These are phyloP conservation scores for Lepas anatifera DNA, from an alignment of 2,888 invertebrate genomes.

Conservation along the genomic window DNA sequence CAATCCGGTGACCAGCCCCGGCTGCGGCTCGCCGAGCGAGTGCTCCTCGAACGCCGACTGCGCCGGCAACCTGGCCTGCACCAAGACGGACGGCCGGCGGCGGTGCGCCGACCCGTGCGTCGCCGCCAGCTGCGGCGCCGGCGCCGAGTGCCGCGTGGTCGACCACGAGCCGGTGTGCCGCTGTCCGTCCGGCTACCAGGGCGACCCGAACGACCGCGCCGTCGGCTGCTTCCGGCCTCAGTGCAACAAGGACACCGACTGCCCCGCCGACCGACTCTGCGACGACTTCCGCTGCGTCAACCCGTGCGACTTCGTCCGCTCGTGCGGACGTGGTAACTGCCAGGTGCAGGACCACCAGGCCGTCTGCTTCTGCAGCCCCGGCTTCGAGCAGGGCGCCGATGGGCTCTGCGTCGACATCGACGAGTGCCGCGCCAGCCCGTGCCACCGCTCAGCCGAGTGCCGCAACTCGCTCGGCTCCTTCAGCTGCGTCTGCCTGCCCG, in stretches of 20 bases:
- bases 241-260: conserved; percentile 63
- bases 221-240: conserved; percentile 83
- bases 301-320: conserved; percentile 57
- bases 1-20: conserved; percentile 41
- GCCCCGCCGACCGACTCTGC: conserved; percentile 60
- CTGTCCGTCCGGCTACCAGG: conserved; percentile 68
- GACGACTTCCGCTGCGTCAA: conserved; percentile 51
- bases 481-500: conserved; percentile 57
- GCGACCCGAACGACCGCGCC: conserved; percentile 58
- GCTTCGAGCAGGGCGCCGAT: conserved; percentile 49
- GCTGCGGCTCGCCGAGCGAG: conserved; percentile 62
- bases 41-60: conserved; percentile 64
- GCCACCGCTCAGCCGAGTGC: conserved; percentile 57
- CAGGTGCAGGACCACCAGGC: conserved; percentile 56
- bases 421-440: conserved; percentile 65
- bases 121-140: conserved; percentile 54
- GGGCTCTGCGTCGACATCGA: conserved; percentile 64
- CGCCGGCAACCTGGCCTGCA: conserved; percentile 57
- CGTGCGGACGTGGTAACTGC: conserved; percentile 71
- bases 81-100: conserved; percentile 25
- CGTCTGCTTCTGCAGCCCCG: conserved; percentile 58
- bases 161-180: conserved; percentile 59
- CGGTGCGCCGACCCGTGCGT: conserved; percentile 71
- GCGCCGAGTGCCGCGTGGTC: conserved; percentile 59
- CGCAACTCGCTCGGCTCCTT: conserved; percentile 51